phyloP scores from a whole-genome alignment of 2,113 vertebrate genomes.

The Lynx canadensis region DNA sequence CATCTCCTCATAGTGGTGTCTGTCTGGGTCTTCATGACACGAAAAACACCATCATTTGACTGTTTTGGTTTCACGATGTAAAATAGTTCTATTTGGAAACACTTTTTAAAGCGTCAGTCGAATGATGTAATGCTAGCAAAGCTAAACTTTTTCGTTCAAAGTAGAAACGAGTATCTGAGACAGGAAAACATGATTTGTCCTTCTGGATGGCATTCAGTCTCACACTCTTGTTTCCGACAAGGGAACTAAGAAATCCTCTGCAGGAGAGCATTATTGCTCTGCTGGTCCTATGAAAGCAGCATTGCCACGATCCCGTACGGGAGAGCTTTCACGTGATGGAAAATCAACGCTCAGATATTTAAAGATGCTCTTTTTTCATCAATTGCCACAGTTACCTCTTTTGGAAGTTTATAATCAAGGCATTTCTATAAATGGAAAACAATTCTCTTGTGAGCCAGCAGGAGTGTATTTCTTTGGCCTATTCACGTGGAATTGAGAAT shows the following conservation, averaged over 20 bases:
- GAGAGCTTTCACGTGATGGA: neutral
- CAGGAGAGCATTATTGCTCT: neutral
- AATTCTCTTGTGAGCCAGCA: neutral
- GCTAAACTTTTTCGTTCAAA: neutral
- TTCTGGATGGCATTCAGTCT: neutral
- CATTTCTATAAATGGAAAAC: neutral
- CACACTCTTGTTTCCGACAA: neutral
- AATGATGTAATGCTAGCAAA: neutral
- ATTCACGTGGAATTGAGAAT: neutral
- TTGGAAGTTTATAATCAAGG: neutral
- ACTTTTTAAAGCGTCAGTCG: neutral
- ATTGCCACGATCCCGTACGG: neutral
- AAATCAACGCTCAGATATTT: neutral
- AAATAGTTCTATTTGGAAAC: neutral
- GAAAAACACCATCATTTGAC: neutral
- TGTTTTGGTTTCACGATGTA: neutral
- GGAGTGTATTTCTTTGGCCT: neutral
- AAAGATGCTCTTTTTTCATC: neutral
- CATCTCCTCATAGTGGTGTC: neutral
- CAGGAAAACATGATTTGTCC: neutral
- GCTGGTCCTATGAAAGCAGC: neutral
- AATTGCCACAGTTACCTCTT: neutral
- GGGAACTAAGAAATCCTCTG: neutral
- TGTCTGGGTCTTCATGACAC: slow-evolving; percentile 17
- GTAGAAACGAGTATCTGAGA: neutral